Base-by-base conservation (phyloP, 2,797 vertebrate species). In the Sebastes cheni region DNA sequence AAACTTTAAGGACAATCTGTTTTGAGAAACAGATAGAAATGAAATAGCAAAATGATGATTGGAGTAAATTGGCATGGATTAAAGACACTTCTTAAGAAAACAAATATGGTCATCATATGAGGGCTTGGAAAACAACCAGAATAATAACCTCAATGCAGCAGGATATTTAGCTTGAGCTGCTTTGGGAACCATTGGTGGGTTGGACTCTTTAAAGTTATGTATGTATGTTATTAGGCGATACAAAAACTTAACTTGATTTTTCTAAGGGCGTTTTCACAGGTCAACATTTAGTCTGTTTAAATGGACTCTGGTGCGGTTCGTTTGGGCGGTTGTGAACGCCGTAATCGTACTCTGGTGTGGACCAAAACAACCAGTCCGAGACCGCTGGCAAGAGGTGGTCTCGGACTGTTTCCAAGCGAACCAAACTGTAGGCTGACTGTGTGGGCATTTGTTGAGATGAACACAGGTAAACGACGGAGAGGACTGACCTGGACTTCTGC, bases 1-100 rank as follows among this genome's bases (percentile, higher is more conserved):
- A 69, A 80, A 85, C 79, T 58, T 61, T 16, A 68, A 79, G 79
- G 79, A 86, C 84, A 86, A 90, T 88, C 82, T 86, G 82, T 86
- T 91, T 62, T 61, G 69, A 64, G 67, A 60, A 72, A 72, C 27
- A 66, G 50, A 79, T 12, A 68, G 67, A 60, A 76, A 84, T 62
- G 36, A 76, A 84, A 81, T 29, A 64, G 42, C 23, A 46, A 50
- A 74, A 62, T 79, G 34, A 84, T 78, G 81, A 67, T 32, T 32
- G 55, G 70, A 71, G 60, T 62, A 60, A 67, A 77, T 52, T 71
- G 75, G 46, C 27, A 58, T 59, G 22, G 80, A 83, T 87, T 75
- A 75, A 72, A n/a, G 72, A 75, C 52, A 77, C 46, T 16, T 70
- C 32, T 74, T 76, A 54, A 74, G 77, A 67, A 79, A 82, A 55